Conservation (phyloP, 2,797 vertebrate genomes). For the Microctenopoma stevenorrisi region DNA sequence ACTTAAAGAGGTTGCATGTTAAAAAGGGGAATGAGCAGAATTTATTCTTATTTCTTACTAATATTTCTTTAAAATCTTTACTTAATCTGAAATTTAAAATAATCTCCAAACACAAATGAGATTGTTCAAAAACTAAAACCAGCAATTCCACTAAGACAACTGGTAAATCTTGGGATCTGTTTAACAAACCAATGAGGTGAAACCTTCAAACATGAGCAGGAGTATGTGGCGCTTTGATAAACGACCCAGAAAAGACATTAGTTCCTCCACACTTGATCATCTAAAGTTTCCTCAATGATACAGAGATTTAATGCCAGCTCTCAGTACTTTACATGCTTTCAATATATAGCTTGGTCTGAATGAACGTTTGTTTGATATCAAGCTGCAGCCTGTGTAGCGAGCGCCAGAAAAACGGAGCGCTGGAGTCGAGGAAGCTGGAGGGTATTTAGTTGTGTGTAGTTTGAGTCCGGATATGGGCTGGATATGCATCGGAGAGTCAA, state of each 20-base stretch:
- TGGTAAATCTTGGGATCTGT: background rate
- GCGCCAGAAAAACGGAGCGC: slow-evolving; percentile 4
- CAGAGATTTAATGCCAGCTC: background rate
- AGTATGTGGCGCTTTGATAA: background rate
- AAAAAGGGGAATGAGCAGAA: background rate
- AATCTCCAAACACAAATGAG: background rate
- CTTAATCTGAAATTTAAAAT: background rate
- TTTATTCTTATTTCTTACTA: background rate
- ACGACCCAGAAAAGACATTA: background rate
- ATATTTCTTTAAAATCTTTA: background rate
- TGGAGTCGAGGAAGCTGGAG: slow-evolving; percentile 52
- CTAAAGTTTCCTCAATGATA: background rate
- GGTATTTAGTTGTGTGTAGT: slow-evolving; percentile 45
- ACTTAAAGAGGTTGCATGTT: background rate
- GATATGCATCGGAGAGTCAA: slow-evolving; percentile 45
- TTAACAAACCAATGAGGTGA: background rate
- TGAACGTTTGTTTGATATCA: slow-evolving; percentile 1
- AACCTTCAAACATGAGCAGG: background rate
- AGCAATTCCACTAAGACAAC: background rate
- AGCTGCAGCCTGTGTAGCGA: background rate
- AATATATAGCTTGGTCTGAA: background rate
- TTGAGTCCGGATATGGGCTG: too few relatives aligned
- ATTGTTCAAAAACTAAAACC: background rate
- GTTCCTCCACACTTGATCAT: background rate
- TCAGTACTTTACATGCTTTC: background rate